Base-by-base conservation (phyloP, 2,888 invertebrate species). In the Macrophya alboannulata region DNA sequence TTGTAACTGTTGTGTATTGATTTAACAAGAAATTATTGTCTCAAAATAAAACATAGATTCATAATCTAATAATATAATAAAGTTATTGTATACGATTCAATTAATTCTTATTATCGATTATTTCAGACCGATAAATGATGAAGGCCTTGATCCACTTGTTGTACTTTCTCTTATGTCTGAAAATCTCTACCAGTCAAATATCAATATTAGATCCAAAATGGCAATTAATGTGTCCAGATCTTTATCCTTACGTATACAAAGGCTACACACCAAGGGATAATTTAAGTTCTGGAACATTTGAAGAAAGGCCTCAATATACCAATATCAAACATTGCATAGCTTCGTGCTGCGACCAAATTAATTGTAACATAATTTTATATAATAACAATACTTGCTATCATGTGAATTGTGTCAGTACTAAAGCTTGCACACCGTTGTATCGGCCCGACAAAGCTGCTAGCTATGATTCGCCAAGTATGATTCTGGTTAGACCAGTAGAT, bases 321-420 rank as follows among this genome's bases (percentile, higher is more conserved):
- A 94, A 95, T 85, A 90, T 96, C 86, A 94, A 95, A 91, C 94
- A 96, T 90, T 97, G 97, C 94, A 95, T 97, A 86, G 94, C 95
- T 93, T 94, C 95, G 90, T 97, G 97, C 94, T 96, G 97, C 93
- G 90, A 95, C 79, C 93, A 96, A 88, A 94, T 95, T 82, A 94
- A 94, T 1, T 98, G 98, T 92, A 97, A 98, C 93, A 96, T 97
- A 87, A 97, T 97, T 4, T 96, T 98, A 91, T 96, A 97, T 93
- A 96, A 95, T 88, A 96, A 97, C 90, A 94, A 95, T 31, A 96
- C 96, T 87, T 98, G 98, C 92, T 98, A 96, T 91, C 97, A 97
- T 93, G 96, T 98, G 25, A 95, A 95, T 86, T 97, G 97, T 93
- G 94, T 94, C 6, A 96, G 95, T 89, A 96, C 97, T 90, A 96